These are phyloP conservation scores for Unio pictorum DNA, from an alignment of 2,888 invertebrate genomes.

Conservation along the genomic window DNA sequence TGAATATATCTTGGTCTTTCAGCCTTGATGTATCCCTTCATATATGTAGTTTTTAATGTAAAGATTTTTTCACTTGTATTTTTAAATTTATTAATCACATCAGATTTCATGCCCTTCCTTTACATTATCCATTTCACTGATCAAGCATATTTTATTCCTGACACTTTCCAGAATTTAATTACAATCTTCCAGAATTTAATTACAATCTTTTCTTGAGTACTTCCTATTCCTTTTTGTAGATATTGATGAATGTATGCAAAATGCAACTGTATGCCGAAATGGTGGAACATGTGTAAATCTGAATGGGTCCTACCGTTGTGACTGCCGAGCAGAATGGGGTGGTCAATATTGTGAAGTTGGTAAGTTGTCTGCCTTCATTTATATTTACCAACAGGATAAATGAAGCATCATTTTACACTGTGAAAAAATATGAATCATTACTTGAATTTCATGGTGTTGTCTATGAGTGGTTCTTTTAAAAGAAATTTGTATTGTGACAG, in stretches of 20 bases:
- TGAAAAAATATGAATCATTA: neutral
- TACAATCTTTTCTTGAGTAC: neutral
- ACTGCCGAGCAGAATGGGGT: slow-evolving; percentile 14
- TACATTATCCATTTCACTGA: too few relatives aligned
- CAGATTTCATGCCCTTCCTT: too few relatives aligned
- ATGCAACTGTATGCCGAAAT: slow-evolving; percentile 20
- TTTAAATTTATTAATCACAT: too few relatives aligned
- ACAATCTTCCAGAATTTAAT: too few relatives aligned
- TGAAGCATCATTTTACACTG: neutral
- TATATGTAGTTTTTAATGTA: too few relatives aligned
- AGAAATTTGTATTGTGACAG: slow-evolving; percentile 7
- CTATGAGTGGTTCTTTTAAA: slow-evolving; percentile 7
- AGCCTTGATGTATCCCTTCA: too few relatives aligned
- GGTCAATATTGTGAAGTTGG: slow-evolving; percentile 25
- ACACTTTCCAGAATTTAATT: too few relatives aligned
- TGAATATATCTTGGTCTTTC: too few relatives aligned
- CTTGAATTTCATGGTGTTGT: slow-evolving; percentile 7
- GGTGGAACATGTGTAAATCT: slow-evolving; percentile 25
- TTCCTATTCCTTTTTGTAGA: slow-evolving; percentile 7
- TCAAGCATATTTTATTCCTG: too few relatives aligned
- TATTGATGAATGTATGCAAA: slow-evolving; percentile 23
- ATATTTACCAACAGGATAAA: neutral
- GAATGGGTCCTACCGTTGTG: slow-evolving; percentile 20
- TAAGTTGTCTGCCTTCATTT: neutral
- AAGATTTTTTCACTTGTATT: too few relatives aligned